Conservation (phyloP, 2,113 vertebrate species). For the Nymphicus hollandicus region DNA sequence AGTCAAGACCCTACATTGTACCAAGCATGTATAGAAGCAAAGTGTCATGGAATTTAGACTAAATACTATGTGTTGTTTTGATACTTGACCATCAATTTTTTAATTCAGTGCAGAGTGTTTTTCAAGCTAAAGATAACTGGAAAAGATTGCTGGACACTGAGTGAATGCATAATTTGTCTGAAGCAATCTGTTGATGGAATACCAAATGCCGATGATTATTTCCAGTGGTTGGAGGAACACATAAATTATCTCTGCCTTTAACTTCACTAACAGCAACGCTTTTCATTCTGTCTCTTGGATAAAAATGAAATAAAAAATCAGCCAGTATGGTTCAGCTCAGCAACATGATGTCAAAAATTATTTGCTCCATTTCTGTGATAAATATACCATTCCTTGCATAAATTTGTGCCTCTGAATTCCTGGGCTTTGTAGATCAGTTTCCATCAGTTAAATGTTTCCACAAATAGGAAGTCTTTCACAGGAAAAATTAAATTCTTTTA, state of each 20-base stretch:
- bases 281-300: not conserved
- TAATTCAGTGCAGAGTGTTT: not conserved
- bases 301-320: not conserved
- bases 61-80: not conserved
- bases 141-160: not conserved
- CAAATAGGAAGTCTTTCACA: not conserved
- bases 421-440: not conserved
- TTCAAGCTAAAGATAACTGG: not conserved
- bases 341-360: not conserved
- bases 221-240: not conserved
- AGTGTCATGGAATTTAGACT: not conserved
- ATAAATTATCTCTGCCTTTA: not conserved
- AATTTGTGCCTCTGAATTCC: not conserved
- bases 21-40: not conserved
- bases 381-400: not conserved
- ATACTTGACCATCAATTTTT: not conserved
- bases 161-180: conserved; percentile 33
- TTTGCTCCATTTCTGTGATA: not conserved
- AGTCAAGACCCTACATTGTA: not conserved
- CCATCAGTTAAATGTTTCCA: not conserved
- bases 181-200: not conserved
- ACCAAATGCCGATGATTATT: not conserved
- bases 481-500: not conserved
- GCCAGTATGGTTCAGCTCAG: not conserved
- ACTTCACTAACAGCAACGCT: not conserved